These are phyloP conservation scores for Nasonia longicornis DNA, from an alignment of 1,140 invertebrate species.

Conservation along the genomic window DNA sequence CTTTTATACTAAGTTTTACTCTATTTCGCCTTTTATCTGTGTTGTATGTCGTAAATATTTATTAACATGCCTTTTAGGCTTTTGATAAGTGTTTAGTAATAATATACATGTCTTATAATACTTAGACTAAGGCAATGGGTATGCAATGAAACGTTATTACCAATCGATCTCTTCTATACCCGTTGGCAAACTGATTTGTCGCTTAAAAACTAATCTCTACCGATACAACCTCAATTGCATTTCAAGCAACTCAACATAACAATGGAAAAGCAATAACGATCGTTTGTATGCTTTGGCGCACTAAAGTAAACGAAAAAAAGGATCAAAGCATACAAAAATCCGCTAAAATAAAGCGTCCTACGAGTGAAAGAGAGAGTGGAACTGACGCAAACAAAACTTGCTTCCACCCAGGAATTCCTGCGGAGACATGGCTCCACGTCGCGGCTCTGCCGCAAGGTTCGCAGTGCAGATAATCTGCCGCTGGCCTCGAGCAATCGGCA, in stretches of 20 bases:
- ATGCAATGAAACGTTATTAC: no score
- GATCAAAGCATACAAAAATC: no score
- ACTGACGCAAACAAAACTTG: slow-evolving; percentile 1
- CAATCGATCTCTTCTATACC: background rate
- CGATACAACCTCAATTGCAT: background rate
- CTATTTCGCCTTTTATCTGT: background rate
- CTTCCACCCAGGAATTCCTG: slow-evolving; percentile 71
- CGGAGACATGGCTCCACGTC: slow-evolving; percentile 83
- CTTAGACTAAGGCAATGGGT: background rate
- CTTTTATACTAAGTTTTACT: background rate
- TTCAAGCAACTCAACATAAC: slow-evolving; percentile 16
- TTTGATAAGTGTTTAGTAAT: background rate
- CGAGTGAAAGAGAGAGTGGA: background rate
- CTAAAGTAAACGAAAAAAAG: background rate
- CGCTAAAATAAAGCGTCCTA: no score
- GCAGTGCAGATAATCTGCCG: slow-evolving; percentile 76
- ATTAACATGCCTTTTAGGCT: background rate
- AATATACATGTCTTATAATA: background rate
- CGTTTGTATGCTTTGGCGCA: background rate
- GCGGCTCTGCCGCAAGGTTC: slow-evolving; percentile 80
- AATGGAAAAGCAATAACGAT: background rate
- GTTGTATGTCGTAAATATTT: background rate
- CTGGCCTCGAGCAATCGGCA: slow-evolving; percentile 59
- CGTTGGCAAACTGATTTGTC: background rate
- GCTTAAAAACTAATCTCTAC: background rate